Conservation (phyloP, 2,888 invertebrate genomes). For the Carabus problematicus region DNA sequence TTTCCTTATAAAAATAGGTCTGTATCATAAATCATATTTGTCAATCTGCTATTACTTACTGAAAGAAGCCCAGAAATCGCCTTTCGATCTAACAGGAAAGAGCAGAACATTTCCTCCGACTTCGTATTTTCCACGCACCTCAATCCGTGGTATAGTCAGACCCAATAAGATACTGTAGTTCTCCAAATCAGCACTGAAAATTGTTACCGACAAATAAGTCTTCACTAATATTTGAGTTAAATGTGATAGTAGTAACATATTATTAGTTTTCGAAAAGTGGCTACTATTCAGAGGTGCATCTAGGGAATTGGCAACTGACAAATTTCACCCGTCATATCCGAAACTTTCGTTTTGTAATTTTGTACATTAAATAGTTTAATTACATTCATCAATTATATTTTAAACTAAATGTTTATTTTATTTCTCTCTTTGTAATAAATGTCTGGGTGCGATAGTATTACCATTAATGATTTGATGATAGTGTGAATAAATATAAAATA, state of each 20-base stretch:
- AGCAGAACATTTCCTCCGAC: constrained; percentile 79
- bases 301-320: not conserved
- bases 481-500: too few relatives aligned
- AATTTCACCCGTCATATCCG: not conserved
- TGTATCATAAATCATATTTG: too few relatives aligned
- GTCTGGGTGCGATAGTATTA: too few relatives aligned
- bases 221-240: not conserved
- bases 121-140: constrained; percentile 78
- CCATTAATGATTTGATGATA: too few relatives aligned
- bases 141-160: constrained; percentile 71
- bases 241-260: not conserved
- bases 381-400: not conserved
- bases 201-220: not conserved
- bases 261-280: not conserved
- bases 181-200: constrained; percentile 65
- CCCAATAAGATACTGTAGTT: constrained; percentile 70
- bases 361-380: not conserved
- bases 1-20: too few relatives aligned
- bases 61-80: constrained; percentile 82
- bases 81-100: constrained; percentile 79
- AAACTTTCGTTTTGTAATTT: not conserved
- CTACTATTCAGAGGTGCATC: not conserved
- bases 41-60: constrained; percentile 62
- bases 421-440: too few relatives aligned
- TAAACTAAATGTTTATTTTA: too few relatives aligned